These are phyloP conservation scores for Synanthedon vespiformis DNA, from an alignment of 2,888 invertebrate species.

Conservation along the genomic window DNA sequence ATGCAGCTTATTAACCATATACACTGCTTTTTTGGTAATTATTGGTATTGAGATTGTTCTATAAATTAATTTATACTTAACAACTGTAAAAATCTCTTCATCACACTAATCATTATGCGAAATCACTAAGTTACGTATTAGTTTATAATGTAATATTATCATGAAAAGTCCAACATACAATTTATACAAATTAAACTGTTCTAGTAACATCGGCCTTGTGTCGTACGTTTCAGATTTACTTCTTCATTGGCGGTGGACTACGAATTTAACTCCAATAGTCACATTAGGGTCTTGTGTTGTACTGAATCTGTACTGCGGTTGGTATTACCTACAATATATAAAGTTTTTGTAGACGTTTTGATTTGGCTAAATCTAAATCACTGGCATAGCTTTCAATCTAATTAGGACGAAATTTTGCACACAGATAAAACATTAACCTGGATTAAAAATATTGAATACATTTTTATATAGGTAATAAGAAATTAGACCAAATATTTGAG, in stretches of 20 bases:
- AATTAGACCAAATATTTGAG: no score
- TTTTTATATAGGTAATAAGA: no score
- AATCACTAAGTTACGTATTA: constrained; percentile 70
- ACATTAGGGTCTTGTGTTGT: no score
- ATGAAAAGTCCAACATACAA: constrained; percentile 70
- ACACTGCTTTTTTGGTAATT: constrained; percentile 70
- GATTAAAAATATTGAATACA: no score
- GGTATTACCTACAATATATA: no score
- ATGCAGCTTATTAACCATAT: constrained; percentile 60
- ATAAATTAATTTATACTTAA: constrained; percentile 71
- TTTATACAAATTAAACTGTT: constrained; percentile 70
- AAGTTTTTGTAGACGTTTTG: no score
- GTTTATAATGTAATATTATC: constrained; percentile 65
- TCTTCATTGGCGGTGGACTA: constrained; percentile 14
- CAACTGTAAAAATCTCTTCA: constrained; percentile 71
- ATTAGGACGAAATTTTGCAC: constrained; percentile 36
- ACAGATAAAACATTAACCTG: constrained; percentile 6
- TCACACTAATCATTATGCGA: constrained; percentile 64
- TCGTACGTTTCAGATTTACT: constrained; percentile 47
- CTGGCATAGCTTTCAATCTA: constrained; percentile 2
- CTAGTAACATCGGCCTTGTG: constrained; percentile 55
- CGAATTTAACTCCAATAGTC: no score
- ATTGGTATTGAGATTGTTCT: constrained; percentile 71
- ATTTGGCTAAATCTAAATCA: no score
- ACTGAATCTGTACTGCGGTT: no score